Evolutionary conservation across 1,140 invertebrate genomes (phyloP).

Genomic region (Calliphora vicina): DNA sequence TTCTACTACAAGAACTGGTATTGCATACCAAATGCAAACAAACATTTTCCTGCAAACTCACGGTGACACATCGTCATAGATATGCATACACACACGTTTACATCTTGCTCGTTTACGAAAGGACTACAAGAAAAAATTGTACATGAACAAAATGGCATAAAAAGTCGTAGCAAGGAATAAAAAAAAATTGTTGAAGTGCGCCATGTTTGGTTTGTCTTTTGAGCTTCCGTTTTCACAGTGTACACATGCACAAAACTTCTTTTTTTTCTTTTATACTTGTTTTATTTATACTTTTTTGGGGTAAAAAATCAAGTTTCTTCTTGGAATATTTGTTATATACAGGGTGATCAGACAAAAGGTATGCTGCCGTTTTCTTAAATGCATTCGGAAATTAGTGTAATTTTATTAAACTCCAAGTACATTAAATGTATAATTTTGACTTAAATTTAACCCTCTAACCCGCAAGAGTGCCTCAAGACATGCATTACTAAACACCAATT

Average conservation of each 20-base stretch:
- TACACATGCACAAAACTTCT: background rate
- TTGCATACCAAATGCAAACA: background rate
- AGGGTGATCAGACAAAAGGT: background rate
- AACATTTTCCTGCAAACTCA: background rate
- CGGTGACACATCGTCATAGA: background rate
- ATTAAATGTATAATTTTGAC: no score
- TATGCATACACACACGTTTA: background rate
- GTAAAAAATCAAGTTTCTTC: background rate
- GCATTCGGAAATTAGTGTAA: no score
- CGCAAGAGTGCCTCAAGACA: no score
- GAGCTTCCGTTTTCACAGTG: conserved; percentile 50
- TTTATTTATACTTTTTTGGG: background rate
- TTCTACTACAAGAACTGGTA: background rate
- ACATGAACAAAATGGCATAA: conserved; percentile 1
- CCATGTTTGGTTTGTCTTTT: conserved; percentile 63
- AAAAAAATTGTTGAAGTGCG: conserved; percentile 50
- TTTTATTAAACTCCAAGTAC: no score
- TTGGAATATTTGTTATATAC: background rate
- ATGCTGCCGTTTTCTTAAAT: no score
- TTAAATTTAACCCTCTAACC: no score
- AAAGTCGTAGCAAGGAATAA: background rate
- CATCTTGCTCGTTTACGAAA: background rate
- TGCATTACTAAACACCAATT: no score
- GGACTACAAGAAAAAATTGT: conserved; percentile 12
- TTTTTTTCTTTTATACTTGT: background rate